Evolutionary conservation across 2,113 vertebrate species (phyloP).

Genomic region (Glaucidium brasilianum): DNA sequence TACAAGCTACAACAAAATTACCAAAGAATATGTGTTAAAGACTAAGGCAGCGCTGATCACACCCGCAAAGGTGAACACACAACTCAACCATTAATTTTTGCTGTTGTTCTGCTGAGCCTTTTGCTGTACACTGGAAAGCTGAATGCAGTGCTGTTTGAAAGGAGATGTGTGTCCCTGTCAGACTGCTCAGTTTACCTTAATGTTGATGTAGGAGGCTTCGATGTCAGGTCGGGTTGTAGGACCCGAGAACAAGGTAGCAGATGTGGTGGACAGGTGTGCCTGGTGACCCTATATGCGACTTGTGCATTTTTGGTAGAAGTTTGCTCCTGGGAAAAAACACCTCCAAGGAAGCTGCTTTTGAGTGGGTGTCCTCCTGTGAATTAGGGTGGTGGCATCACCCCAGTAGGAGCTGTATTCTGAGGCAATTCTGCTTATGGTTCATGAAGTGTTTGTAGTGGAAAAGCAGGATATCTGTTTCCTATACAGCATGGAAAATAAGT

Average conservation of each 20-base stretch:
- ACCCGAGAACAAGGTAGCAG: neutral
- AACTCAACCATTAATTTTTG: neutral
- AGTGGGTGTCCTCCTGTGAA: neutral
- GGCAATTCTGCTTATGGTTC: neutral
- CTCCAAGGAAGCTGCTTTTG: neutral
- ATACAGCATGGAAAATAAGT: neutral
- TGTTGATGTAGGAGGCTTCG: neutral
- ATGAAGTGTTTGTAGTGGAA: neutral
- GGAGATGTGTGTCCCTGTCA: neutral
- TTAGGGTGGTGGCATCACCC: neutral
- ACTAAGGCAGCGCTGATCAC: accelerated
- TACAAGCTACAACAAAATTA: neutral
- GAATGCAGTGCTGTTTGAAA: neutral
- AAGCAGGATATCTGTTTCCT: neutral
- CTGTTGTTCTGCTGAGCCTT: neutral
- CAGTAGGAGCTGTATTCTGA: neutral
- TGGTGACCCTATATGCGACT: neutral
- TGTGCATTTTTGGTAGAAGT: accelerated
- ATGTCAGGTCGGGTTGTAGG: neutral
- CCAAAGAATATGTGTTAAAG: neutral
- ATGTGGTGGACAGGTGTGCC: neutral
- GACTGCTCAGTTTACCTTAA: neutral
- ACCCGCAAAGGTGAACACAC: neutral
- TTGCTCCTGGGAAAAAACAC: neutral
- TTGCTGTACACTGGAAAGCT: neutral